phyloP scores from a whole-genome alignment of 2,797 vertebrate genomes.

The Borostomias antarcticus region DNA sequence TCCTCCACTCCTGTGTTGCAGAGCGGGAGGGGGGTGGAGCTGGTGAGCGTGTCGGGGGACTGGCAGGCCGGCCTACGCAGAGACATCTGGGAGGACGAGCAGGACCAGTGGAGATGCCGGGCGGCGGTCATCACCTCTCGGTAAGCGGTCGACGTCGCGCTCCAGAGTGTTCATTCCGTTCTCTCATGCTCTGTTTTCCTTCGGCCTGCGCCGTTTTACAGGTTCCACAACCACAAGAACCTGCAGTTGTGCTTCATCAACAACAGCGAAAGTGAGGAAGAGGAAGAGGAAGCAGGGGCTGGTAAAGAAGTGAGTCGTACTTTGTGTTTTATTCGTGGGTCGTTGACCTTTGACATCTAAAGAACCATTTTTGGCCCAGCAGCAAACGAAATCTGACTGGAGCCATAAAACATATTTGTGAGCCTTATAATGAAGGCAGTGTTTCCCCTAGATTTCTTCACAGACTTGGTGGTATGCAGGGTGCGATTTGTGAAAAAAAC shows the following conservation, averaged over 20 bases:
- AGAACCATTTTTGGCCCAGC: no score
- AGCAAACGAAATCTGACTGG: no score
- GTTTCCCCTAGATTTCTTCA: no score
- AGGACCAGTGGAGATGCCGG: constrained; percentile 48
- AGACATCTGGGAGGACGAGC: constrained; percentile 36
- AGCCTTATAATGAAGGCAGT: no score
- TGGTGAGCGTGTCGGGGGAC: constrained; percentile 11
- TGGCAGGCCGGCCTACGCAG: constrained; percentile 29
- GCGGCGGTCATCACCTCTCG: constrained; percentile 39
- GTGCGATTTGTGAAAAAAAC: no score
- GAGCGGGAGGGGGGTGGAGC: constrained; percentile 22
- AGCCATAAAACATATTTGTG: no score
- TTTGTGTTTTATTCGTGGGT: no score
- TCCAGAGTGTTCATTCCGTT: background rate
- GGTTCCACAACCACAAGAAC: constrained; percentile 73
- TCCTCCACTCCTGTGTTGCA: constrained; percentile 28
- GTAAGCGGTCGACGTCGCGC: constrained; percentile 26
- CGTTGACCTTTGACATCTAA: no score
- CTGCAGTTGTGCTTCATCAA: constrained; percentile 82
- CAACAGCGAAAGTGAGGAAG: constrained; percentile 77
- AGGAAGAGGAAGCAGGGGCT: constrained; percentile 52
- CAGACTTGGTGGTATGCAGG: no score
- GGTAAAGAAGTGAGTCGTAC: constrained; percentile 57
- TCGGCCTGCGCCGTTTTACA: constrained; percentile 26
- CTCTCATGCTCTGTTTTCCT: background rate